These are phyloP conservation scores for Acanthisitta chloris DNA, from an alignment of 2,113 vertebrate species.

Conservation along the genomic window DNA sequence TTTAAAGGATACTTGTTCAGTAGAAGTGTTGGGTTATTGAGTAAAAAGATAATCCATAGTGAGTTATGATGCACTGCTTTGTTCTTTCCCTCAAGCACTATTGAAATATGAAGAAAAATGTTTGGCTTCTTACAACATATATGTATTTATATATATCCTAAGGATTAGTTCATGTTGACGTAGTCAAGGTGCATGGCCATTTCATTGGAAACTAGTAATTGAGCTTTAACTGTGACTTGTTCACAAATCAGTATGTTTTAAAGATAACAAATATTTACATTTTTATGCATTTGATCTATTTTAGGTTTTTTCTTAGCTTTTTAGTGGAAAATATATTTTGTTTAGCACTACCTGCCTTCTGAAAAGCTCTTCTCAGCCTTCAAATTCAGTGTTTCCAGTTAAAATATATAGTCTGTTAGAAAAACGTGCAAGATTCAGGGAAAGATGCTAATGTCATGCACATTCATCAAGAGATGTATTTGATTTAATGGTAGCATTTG, in stretches of 20 bases:
- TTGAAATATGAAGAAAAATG: constrained; percentile 57
- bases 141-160: background rate
- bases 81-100: constrained; percentile 66
- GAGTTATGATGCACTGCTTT: constrained; percentile 69
- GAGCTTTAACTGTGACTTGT: constrained; percentile 73
- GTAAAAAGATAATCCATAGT: constrained; percentile 66
- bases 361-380: constrained; percentile 51
- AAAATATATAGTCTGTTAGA: constrained; percentile 37
- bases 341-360: constrained; percentile 67
- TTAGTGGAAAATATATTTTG: constrained; percentile 58
- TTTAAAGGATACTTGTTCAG: constrained; percentile 64
- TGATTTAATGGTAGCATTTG: constrained; percentile 62
- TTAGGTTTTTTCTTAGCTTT: constrained; percentile 58
- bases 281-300: constrained; percentile 61
- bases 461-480: constrained; percentile 1
- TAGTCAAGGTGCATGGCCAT: constrained; percentile 12
- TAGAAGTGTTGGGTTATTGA: constrained; percentile 59
- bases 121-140: constrained; percentile 19
- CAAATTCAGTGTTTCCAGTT: constrained; percentile 44
- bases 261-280: constrained; percentile 48
- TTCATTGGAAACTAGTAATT: constrained; percentile 51
- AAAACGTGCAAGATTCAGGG: constrained; percentile 66
- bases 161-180: constrained; percentile 46
- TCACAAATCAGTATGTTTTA: constrained; percentile 65
- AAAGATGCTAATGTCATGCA: constrained; percentile 48